Conservation (phyloP, 1,140 invertebrate species). For the Phymastichus coffea region DNA sequence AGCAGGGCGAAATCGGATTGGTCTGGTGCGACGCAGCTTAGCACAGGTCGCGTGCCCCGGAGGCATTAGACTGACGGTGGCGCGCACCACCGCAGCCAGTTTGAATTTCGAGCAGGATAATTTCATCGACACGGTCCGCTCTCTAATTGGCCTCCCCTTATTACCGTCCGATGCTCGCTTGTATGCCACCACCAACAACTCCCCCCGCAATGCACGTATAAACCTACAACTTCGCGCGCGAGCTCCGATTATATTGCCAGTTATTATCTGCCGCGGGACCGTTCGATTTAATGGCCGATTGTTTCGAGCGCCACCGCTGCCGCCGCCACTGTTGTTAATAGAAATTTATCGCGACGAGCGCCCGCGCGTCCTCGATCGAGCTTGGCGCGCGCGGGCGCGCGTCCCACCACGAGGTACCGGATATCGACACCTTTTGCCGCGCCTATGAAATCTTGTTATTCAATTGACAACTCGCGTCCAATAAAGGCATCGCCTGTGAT, state of each 20-base stretch:
- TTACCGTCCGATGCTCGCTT: slow-evolving; percentile 49
- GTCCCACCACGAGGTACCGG: no score
- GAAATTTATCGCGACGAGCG: slow-evolving; percentile 51
- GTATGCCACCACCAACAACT: slow-evolving; percentile 37
- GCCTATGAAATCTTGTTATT: not conserved
- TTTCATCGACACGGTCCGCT: slow-evolving; percentile 51
- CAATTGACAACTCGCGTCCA: no score
- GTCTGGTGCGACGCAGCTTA: no score
- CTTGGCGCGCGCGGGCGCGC: not conserved
- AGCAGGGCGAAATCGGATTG: no score
- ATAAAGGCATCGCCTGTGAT: no score
- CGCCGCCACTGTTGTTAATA: slow-evolving; percentile 42
- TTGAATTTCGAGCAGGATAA: slow-evolving; percentile 56
- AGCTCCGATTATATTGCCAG: slow-evolving; percentile 50
- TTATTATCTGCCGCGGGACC: slow-evolving; percentile 54
- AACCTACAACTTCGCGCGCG: no score
- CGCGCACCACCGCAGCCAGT: slow-evolving; percentile 47
- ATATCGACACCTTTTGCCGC: not conserved
- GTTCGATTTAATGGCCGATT: slow-evolving; percentile 55
- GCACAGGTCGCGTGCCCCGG: slow-evolving; percentile 51
- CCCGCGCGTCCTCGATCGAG: not conserved
- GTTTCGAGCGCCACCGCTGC: slow-evolving; percentile 44
- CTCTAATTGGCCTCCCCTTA: slow-evolving; percentile 58
- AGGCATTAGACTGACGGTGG: slow-evolving; percentile 42
- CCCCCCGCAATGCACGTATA: no score